These are phyloP conservation scores for Oceanodroma tethys DNA, from an alignment of 2,113 vertebrate species.

Conservation along the genomic window DNA sequence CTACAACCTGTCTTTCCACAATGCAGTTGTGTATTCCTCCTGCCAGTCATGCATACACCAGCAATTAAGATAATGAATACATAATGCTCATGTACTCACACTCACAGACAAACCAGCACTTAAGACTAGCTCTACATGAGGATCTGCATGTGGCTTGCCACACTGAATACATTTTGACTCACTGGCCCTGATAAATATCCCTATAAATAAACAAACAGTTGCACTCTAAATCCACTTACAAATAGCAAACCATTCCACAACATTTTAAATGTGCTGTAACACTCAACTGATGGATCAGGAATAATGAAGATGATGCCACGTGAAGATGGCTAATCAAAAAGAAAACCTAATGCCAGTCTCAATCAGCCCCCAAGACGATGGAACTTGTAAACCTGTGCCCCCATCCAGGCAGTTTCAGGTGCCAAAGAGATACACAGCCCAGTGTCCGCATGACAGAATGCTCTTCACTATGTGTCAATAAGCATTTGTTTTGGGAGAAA, in stretches of 20 bases:
- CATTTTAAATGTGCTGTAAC: background rate
- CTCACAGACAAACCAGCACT: background rate
- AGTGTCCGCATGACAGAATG: background rate
- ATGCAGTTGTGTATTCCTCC: background rate
- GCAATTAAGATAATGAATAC: background rate
- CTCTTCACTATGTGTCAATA: background rate
- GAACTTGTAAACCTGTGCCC: background rate
- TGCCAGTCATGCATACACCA: background rate
- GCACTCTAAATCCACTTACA: background rate
- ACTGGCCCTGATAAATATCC: background rate
- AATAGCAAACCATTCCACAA: background rate
- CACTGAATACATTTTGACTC: background rate
- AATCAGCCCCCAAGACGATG: background rate
- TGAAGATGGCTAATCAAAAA: background rate
- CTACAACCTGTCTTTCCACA: background rate
- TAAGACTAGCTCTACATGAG: background rate
- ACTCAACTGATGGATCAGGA: background rate
- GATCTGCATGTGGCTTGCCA: background rate
- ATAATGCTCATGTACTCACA: background rate
- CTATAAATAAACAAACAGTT: background rate
- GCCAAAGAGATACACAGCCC: background rate
- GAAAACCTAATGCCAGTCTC: background rate
- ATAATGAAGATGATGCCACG: background rate
- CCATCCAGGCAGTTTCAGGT: background rate
- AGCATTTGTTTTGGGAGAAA: background rate